Evolutionary conservation across 2,797 vertebrate genomes (phyloP).

Genomic region (Tenualosa ilisha): DNA sequence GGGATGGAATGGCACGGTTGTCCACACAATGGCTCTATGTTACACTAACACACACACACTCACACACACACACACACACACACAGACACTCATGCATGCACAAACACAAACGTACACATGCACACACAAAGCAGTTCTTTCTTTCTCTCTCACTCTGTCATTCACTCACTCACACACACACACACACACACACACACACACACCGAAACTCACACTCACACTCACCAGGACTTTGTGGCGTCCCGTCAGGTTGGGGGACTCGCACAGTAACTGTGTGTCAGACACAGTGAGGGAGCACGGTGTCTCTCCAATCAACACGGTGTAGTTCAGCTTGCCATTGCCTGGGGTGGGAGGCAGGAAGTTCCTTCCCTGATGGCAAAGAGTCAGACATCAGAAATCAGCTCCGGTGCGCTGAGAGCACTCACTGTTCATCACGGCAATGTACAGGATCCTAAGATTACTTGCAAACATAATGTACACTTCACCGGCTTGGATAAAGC

Average conservation of each 20-base stretch:
- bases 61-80: neutral
- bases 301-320: slow-evolving; percentile 92
- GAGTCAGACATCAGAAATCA: neutral
- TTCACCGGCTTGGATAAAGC: neutral
- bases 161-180: slow-evolving; percentile 60
- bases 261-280: slow-evolving; percentile 93
- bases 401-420: neutral
- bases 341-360: slow-evolving; percentile 89
- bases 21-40: neutral
- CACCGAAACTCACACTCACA: slow-evolving; percentile 43
- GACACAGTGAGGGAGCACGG: slow-evolving; percentile 92
- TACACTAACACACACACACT: neutral
- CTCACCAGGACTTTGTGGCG: slow-evolving; percentile 97
- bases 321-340: slow-evolving; percentile 95
- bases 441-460: neutral
- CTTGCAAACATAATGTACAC: neutral
- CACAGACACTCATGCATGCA: neutral
- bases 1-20: neutral
- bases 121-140: slow-evolving; percentile 27
- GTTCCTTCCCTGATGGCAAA: slow-evolving; percentile 84
- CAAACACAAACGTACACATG: neutral
- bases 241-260: slow-evolving; percentile 93
- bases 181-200: slow-evolving; percentile 62
- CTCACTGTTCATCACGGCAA: neutral
- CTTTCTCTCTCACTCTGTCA: too few species aligned